These are phyloP conservation scores for Nephrotoma guestfalica DNA, from an alignment of 2,888 invertebrate genomes.

Conservation along the genomic window DNA sequence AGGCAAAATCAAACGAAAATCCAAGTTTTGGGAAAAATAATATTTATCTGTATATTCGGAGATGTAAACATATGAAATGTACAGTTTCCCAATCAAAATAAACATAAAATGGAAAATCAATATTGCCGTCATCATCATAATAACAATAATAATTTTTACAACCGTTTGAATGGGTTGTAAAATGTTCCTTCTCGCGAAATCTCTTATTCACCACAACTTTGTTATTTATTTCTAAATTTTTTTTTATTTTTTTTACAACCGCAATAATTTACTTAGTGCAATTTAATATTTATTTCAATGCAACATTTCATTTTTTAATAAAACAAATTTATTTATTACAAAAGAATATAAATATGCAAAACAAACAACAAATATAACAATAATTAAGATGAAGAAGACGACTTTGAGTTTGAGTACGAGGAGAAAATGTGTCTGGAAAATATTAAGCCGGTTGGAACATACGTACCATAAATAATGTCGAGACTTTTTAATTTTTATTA, in stretches of 20 bases:
- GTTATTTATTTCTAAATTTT: not conserved
- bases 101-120: not conserved
- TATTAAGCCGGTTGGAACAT: not conserved
- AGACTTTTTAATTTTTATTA: not conserved
- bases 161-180: not conserved
- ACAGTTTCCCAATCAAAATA: not conserved
- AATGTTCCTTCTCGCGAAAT: not conserved
- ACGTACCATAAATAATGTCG: not conserved
- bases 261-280: not conserved
- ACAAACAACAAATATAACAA: not conserved
- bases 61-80: not conserved
- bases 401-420: not conserved
- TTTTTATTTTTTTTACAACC: not conserved
- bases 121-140: not conserved
- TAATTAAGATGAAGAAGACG: not conserved
- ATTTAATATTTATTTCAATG: not conserved
- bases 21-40: not conserved
- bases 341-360: not conserved
- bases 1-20: not conserved
- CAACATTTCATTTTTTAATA: not conserved
- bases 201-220: not conserved
- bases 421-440: not conserved
- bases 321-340: not conserved
- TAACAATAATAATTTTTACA: not conserved
- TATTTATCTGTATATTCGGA: not conserved